These are phyloP conservation scores for Zoanthus solanderi DNA, from an alignment of 92 coral and sea anemone species.

Conservation along the genomic window DNA sequence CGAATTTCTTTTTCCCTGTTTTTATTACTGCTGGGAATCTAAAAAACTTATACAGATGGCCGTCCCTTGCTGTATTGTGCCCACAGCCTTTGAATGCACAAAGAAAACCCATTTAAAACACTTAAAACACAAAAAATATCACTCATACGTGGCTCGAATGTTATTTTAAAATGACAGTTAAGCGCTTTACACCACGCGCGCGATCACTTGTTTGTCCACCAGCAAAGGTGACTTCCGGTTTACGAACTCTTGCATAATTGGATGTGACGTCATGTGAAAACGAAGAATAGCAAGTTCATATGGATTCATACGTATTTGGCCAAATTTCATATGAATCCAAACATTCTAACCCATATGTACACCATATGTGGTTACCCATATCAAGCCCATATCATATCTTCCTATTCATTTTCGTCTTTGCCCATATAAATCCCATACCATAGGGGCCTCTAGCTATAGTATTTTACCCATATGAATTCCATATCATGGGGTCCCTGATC, in stretches of 20 bases:
- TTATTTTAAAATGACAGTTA: background rate
- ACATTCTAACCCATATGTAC: no score
- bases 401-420: no score
- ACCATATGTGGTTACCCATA: no score
- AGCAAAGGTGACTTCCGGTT: background rate
- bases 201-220: background rate
- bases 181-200: background rate
- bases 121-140: background rate
- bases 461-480: no score
- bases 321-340: no score
- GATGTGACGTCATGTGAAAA: background rate
- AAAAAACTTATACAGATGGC: background rate
- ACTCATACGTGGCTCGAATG: background rate
- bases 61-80: conserved; percentile 1
- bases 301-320: no score
- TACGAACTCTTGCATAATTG: background rate
- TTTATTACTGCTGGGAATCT: background rate
- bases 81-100: background rate
- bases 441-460: no score
- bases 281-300: background rate
- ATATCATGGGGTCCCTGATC: no score
- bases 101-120: background rate
- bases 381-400: no score
- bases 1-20: background rate
- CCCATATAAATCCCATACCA: no score